These are phyloP conservation scores for Trichopria drosophilae DNA, from an alignment of 2,888 invertebrate species.

Conservation along the genomic window DNA sequence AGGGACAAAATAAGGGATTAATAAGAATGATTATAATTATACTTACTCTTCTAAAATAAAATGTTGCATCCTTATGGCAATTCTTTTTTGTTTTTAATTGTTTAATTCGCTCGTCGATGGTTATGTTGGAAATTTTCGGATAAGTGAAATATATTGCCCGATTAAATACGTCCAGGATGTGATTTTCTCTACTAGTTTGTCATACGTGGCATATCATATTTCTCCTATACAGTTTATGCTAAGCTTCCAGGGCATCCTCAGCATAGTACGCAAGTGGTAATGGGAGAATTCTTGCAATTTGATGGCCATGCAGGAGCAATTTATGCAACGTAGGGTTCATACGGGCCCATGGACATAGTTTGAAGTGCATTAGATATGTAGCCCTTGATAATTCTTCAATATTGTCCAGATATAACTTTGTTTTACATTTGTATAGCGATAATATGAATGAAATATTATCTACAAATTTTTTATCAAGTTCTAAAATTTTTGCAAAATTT, in stretches of 20 bases:
- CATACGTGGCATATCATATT: too few species aligned
- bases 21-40: too few species aligned
- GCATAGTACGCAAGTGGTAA: slow-evolving; percentile 1
- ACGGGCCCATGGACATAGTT: slow-evolving; percentile 1
- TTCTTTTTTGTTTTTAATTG: too few species aligned
- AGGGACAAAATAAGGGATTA: too few species aligned
- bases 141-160: too few species aligned
- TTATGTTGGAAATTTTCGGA: too few species aligned
- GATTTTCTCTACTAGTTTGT: too few species aligned
- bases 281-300: neutral
- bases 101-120: too few species aligned
- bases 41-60: too few species aligned
- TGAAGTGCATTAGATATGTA: slow-evolving; percentile 5
- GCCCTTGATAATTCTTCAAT: neutral
- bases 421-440: slow-evolving; percentile 1
- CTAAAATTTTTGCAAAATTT: neutral
- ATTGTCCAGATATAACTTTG: neutral
- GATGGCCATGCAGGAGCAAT: neutral
- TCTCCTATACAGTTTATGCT: slow-evolving; percentile 2
- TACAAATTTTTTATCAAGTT: neutral
- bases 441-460: slow-evolving; percentile 1
- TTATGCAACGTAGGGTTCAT: neutral
- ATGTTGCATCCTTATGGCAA: too few species aligned
- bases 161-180: too few species aligned
- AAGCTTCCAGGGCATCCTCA: slow-evolving; percentile 7